These are phyloP conservation scores for Acleris sparsana DNA, from an alignment of 2,888 invertebrate genomes.

Conservation along the genomic window DNA sequence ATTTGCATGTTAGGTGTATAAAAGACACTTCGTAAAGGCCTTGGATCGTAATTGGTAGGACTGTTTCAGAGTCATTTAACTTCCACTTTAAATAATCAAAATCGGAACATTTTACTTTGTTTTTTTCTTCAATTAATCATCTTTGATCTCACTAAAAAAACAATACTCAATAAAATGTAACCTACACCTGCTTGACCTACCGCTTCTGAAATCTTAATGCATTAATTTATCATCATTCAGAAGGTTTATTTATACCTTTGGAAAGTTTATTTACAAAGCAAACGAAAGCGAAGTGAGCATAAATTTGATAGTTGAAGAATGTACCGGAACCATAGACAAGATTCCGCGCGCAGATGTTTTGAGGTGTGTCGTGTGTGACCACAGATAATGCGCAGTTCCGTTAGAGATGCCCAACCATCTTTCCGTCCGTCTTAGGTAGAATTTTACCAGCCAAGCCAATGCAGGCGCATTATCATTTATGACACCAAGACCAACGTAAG, in stretches of 20 bases:
- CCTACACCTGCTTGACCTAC: background rate
- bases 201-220: background rate
- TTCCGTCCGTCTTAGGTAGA: too few species aligned
- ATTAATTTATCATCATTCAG: slow-evolving; percentile 1
- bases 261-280: slow-evolving; percentile 23
- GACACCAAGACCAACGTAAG: too few species aligned
- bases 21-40: too few species aligned
- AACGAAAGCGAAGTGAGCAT: slow-evolving; percentile 26
- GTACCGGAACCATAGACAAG: slow-evolving; percentile 56
- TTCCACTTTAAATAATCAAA: too few species aligned
- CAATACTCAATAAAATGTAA: background rate
- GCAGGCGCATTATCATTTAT: too few species aligned
- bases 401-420: slow-evolving; percentile 44
- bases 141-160: background rate
- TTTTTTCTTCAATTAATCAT: background rate
- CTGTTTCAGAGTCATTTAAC: too few species aligned
- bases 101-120: too few species aligned
- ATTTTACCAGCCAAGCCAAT: too few species aligned
- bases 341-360: slow-evolving; percentile 43
- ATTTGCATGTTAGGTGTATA: too few species aligned
- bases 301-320: slow-evolving; percentile 62
- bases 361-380: slow-evolving; percentile 55
- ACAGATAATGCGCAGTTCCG: slow-evolving; percentile 65
- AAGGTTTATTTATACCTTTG: slow-evolving; percentile 14
- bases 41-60: too few species aligned